Evolutionary conservation across 2,113 vertebrate species (phyloP), one percentile per base, ranked within the genome.

Genomic region (Cyanoramphus novaezelandiae): DNA sequence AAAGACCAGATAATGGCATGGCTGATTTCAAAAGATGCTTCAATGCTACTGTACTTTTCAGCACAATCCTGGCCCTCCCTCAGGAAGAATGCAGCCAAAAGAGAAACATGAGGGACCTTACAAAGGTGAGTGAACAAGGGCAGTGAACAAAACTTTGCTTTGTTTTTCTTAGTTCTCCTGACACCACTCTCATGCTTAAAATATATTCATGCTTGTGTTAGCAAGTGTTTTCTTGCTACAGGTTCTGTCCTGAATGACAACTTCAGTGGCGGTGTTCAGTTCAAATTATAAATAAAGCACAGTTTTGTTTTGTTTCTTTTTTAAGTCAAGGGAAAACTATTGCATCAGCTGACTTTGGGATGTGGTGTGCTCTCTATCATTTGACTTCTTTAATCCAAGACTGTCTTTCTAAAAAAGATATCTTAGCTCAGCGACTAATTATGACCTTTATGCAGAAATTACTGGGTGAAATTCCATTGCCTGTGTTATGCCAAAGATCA

Each of bases 371-470:
- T 92, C 72, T 90, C 88, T 96, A 23, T 95, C 82, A 96, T 96
- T 96, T 96, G 86, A 89, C 63, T 24, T 93, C 93, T 95, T 88
- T 96, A 95, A 96, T 96, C 62, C 69, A 92, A 72, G n/a, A 59
- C 41, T 84, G 55, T 79, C 65, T 65, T 96, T 95, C 96, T 94
- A 96, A 96, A 96, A 97, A 86, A 49, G 69, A 2, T 82, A 33
- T 60, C 74, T 86, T 92, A 91, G 82, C 57, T 84, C 90, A 95
- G 83, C 5, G 13, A 64, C 86, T 95, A 96, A 97, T 97, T 96
- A 96, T 71, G 88, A 96, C 47, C 67, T 84, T 89, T 68, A 79
- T 49, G 57, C 69, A 75, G 88, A 97, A 96, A 96, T 96, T 95
- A 92, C 95, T 92, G 74, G 93, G 92, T 97, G 76, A 96, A 92